Evolutionary conservation across 2,113 vertebrate species (phyloP).

Genomic region (Rhagologus leucostigma): DNA sequence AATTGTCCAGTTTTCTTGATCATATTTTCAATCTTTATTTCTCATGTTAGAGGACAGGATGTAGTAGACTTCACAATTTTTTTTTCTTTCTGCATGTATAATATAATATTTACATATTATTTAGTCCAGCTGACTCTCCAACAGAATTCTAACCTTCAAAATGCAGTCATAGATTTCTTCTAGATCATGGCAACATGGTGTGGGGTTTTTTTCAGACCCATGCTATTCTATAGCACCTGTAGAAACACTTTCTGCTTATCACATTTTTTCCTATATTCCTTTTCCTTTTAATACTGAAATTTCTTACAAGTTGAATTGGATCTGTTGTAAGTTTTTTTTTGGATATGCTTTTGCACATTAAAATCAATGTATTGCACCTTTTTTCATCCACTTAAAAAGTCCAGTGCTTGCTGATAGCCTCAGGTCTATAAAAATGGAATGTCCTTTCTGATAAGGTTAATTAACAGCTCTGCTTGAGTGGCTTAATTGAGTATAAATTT

Average conservation of each 20-base stretch:
- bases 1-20: background rate
- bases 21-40: background rate
- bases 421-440: slow-evolving; percentile 66
- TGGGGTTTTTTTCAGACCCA: background rate
- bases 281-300: background rate
- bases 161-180: background rate
- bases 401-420: slow-evolving; percentile 48
- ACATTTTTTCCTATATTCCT: background rate
- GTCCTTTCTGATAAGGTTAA: slow-evolving; percentile 69
- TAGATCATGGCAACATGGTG: background rate
- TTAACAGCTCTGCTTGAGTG: slow-evolving; percentile 62
- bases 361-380: slow-evolving; percentile 33
- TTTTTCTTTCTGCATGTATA: background rate
- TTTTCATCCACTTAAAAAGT: slow-evolving; percentile 44
- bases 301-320: background rate
- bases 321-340: background rate
- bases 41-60: background rate
- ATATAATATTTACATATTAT: background rate
- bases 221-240: background rate
- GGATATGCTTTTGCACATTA: background rate
- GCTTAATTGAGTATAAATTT: slow-evolving; percentile 68
- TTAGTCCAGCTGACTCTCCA: background rate
- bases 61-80: background rate
- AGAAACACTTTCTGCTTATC: background rate
- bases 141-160: slow-evolving; percentile 4